Percentiles rank a stretch among this genome's conserved stretches.
Conservation (phyloP, 2,113 vertebrate genomes). For the Neolamprologus sp. region DNA sequence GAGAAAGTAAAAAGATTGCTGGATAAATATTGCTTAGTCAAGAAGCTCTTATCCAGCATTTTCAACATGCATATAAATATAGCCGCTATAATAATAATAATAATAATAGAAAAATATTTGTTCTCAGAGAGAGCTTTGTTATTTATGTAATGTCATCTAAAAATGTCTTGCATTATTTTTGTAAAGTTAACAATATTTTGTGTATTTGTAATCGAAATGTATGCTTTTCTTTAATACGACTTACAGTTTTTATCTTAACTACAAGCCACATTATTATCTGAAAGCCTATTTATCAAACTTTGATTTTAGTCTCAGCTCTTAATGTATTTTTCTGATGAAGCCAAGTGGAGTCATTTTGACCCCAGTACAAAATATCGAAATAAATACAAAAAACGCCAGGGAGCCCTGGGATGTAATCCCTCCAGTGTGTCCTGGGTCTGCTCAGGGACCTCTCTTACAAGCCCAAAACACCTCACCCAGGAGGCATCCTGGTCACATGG, state of each 20-base stretch:
- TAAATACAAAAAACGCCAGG: not conserved
- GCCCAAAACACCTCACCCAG: not conserved
- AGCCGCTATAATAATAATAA: fast-evolving
- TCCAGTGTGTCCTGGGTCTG: not conserved
- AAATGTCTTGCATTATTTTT: not conserved
- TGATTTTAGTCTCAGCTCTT: not conserved
- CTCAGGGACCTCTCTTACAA: not conserved
- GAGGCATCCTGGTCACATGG: not conserved
- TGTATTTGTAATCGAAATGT: not conserved
- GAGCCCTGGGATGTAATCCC: not conserved
- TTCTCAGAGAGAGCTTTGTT: not conserved
- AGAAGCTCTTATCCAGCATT: not conserved
- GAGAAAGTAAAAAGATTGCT: not conserved
- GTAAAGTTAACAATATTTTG: not conserved
- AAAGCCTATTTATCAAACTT: not conserved
- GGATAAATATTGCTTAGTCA: not conserved
- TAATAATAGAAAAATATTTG: not conserved
- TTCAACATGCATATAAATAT: not conserved
- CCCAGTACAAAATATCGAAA: not conserved
- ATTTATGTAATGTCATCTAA: not conserved
- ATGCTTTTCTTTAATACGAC: not conserved
- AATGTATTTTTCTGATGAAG: not conserved
- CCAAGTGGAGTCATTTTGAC: not conserved
- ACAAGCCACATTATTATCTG: not conserved
- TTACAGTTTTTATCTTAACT: not conserved